Evolutionary conservation across 2,113 vertebrate species (phyloP), one percentile per base, ranked within the genome.

Genomic region (Illadopsis cleaveri): DNA sequence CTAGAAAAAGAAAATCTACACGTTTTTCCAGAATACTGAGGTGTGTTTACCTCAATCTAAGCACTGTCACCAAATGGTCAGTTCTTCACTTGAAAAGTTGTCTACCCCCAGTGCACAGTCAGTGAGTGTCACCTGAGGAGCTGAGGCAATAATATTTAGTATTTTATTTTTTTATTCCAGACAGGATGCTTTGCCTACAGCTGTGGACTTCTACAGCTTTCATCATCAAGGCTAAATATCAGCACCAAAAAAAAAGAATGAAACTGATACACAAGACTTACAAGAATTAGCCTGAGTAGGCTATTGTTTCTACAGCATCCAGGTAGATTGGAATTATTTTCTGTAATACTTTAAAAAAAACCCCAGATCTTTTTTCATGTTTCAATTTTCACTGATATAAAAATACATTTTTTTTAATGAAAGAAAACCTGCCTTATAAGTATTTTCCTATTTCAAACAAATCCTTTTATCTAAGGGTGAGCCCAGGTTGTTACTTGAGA

Each of bases 381-480:
- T 96, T 90, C 47, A 62, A 65, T 92, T 93, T 92, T 40, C 27
- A 62, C 16, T 60, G 65, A 82, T 68, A 80, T 4, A 71, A 86
- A 28, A 76, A 50, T 82, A 60, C 7, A 12, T 38, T 47, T 35
- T 35, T n/a, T 48, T 11, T 1, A n/a, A 33, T 54, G 27, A 6
- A 76, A 60, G 19, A 75, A 86, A 66, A 18, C 25, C 27, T 42
- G 66, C 19, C 25, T 58, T 65, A 60, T 31, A 94, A 80, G 25
- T 64, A 80, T 91, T 75, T 95, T 82, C 53, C 54, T 61, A 37
- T 68, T 91, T 97, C 90, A 96, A 79, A 95, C 38, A 93, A 90
- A 96, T 96, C 75, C 69, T 95, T 94, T 97, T 88, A 94, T 93
- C 75, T 90, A 57, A 91, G 72, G 83, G 71, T 82, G 72, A 93